phyloP scores from a whole-genome alignment of 2,888 invertebrate genomes.

The Helobdella robusta region DNA sequence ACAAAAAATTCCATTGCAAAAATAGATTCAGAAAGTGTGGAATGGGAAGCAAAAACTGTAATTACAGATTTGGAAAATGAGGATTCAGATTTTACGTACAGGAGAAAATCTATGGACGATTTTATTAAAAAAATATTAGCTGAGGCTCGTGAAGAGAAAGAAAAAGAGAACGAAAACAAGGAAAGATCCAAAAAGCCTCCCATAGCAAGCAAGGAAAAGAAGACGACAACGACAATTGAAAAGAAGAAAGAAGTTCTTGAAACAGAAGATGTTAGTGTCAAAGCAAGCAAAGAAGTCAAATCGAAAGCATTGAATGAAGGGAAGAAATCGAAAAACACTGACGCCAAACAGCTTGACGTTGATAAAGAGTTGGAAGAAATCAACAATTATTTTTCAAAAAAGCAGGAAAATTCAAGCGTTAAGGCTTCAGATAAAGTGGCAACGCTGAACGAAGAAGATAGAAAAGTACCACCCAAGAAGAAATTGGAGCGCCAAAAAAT shows the following conservation, averaged over 20 bases:
- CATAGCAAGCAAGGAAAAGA: not conserved
- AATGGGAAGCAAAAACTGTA: not conserved
- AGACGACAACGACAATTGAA: not conserved
- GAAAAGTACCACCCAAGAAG: not conserved
- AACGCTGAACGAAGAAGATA: not conserved
- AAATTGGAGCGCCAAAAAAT: not conserved
- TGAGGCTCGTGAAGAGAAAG: constrained; percentile 25
- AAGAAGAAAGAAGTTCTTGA: constrained; percentile 10
- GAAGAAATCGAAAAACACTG: not conserved
- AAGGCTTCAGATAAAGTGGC: too few species aligned
- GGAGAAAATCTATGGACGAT: constrained; percentile 27
- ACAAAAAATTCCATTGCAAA: not conserved
- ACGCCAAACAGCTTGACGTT: not conserved
- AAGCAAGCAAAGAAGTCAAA: not conserved
- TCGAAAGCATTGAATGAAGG: not conserved
- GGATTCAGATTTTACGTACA: constrained; percentile 20
- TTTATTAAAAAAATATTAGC: constrained; percentile 27
- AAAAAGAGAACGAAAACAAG: constrained; percentile 16
- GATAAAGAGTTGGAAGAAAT: constrained; percentile 13
- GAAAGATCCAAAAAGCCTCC: not conserved
- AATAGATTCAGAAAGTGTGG: not conserved
- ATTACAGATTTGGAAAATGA: constrained; percentile 1
- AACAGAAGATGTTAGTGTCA: not conserved
- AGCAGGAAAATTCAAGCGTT: not conserved
- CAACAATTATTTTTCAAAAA: constrained; percentile 9